Evolutionary conservation across 2,888 invertebrate genomes (phyloP), one percentile per base, ranked within the genome.

Genomic region (Dione juno): DNA sequence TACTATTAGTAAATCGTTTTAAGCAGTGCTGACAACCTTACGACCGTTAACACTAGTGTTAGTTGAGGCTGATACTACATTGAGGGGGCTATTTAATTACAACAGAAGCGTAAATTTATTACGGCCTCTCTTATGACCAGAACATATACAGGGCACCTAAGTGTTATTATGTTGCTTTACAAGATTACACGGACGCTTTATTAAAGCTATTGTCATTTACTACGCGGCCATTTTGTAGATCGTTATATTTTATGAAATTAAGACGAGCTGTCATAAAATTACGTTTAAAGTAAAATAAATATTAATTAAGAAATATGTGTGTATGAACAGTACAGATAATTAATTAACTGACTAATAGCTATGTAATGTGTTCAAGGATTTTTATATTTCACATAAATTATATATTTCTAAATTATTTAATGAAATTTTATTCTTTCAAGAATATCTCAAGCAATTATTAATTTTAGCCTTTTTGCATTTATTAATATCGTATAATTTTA

Each of bases 151-250:
- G 68, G 67, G 54, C 45, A 59, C 41, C 59, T 69, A 61, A 68
- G 68, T 71, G 67, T 71, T 71, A 74, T 74, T 65, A 71, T 58
- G 53, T 64, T 54, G 69, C 66, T 71, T 53, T 67, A 74, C 64
- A 69, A 71, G 71, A 73, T 71, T 71, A 74, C 69, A 64, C 21
- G 14, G 48, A 59, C 66, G 28, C 41, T 66, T 69, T 71, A 64
- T 71, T 69, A 53, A 53, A 64, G 45, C 43, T 64, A 66, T 73
- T 70, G 68, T 52, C 64, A 40, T 64, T 64, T 52, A 52, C 64
- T 40, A 52, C 50, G 21, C 50, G 8, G 48, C 14, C 14, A 52
- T 64, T 37, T 48, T 50, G 19, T 52, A 50, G 37, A 14, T 19
- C 19, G 40, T 64, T 52, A 64, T 50, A 48, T 50, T 64, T 64